Conservation (phyloP, 1,140 invertebrate species). For the Sinella curviseta region DNA sequence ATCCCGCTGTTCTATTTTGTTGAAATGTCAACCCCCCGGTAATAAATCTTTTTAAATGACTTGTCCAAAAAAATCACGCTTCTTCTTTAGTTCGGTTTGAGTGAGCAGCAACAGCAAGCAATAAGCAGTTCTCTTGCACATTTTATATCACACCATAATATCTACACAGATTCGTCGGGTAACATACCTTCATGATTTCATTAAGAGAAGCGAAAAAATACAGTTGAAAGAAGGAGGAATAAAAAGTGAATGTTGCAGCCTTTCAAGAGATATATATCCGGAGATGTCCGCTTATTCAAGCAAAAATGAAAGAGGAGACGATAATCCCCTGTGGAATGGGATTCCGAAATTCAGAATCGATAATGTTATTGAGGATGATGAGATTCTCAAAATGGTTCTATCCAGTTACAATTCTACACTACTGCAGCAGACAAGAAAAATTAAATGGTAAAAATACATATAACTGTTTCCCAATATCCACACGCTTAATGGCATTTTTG, state of each 20-base stretch:
- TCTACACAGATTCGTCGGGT: background rate
- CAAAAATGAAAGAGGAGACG: background rate
- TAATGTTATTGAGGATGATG: no score
- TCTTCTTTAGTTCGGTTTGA: slow-evolving; percentile 6
- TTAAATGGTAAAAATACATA: no score
- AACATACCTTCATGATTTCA: background rate
- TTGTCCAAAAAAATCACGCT: slow-evolving; percentile 46
- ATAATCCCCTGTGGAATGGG: background rate
- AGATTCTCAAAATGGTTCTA: no score
- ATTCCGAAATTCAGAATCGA: background rate
- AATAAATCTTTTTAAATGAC: slow-evolving; percentile 52
- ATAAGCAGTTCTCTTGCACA: background rate
- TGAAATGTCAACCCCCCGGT: slow-evolving; percentile 50
- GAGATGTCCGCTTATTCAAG: background rate
- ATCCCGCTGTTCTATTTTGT: slow-evolving; percentile 51
- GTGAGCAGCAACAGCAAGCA: background rate
- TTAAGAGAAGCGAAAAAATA: background rate
- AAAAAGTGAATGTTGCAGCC: background rate
- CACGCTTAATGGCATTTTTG: no score
- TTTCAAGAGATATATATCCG: background rate
- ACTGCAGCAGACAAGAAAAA: no score
- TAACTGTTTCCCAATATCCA: no score
- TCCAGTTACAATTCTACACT: no score
- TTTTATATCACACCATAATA: background rate
- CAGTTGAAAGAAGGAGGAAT: background rate